Evolutionary conservation across 1,140 invertebrate species (phyloP).

Genomic region (Drosophila repleta): DNA sequence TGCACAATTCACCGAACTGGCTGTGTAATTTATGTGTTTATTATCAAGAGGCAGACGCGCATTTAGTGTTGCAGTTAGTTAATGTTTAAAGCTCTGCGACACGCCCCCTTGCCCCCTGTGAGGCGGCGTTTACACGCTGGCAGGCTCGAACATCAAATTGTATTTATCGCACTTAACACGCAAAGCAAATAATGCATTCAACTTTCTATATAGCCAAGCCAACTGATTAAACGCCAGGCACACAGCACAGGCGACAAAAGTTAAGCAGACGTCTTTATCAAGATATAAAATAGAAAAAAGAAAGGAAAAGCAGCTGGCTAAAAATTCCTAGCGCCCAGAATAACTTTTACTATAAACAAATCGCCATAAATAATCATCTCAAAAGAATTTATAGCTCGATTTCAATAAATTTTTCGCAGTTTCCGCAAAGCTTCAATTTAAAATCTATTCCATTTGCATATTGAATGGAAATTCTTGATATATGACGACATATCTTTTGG

Average conservation of each 20-base stretch:
- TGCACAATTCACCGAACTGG: slow-evolving; percentile 50
- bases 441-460: no score
- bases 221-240: slow-evolving; percentile 1
- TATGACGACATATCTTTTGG: neutral
- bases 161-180: slow-evolving; percentile 77
- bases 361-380: no score
- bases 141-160: slow-evolving; percentile 64
- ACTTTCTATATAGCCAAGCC: slow-evolving; percentile 12
- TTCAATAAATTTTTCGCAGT: no score
- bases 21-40: slow-evolving; percentile 72
- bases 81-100: slow-evolving; percentile 22
- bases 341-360: no score
- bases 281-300: neutral
- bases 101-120: slow-evolving; percentile 19
- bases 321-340: no score
- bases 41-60: slow-evolving; percentile 50
- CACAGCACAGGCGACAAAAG: slow-evolving; percentile 33
- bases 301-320: no score
- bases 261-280: neutral
- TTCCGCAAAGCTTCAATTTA: no score
- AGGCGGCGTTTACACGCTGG: slow-evolving; percentile 1
- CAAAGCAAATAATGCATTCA: slow-evolving; percentile 61
- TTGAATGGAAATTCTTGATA: no score
- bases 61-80: slow-evolving; percentile 48
- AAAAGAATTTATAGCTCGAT: no score